These are phyloP conservation scores for Glossosoma conforme DNA, from an alignment of 1,140 invertebrate species.

Conservation along the genomic window DNA sequence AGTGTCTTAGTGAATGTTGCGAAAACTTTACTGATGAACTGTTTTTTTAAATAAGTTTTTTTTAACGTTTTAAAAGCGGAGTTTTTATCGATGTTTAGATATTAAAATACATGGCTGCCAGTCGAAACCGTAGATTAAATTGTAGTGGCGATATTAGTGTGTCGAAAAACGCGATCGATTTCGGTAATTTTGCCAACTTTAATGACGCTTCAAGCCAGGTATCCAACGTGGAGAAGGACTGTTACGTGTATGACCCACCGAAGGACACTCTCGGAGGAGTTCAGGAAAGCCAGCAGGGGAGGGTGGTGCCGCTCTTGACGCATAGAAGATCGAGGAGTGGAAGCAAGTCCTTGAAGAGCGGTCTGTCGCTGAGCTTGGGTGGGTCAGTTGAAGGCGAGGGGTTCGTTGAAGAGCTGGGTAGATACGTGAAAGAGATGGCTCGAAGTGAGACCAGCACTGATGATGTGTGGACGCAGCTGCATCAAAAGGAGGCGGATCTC, in stretches of 20 bases:
- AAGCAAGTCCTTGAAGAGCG: conserved; percentile 12
- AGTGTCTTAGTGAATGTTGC: neutral
- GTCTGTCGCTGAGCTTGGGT: conserved; percentile 20
- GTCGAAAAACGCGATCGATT: neutral
- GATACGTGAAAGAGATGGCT: conserved; percentile 56
- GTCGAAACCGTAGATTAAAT: conserved; percentile 16
- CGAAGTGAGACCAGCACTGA: conserved; percentile 50
- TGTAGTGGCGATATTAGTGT: conserved; percentile 19
- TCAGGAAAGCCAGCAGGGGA: conserved; percentile 6
- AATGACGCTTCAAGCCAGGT: neutral
- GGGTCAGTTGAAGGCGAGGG: conserved; percentile 45
- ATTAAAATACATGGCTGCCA: conserved; percentile 24
- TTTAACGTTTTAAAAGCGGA: conserved; percentile 4
- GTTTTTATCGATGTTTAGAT: conserved; percentile 5
- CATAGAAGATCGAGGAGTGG: conserved; percentile 27
- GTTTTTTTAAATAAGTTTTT: no score
- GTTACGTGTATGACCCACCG: conserved; percentile 23
- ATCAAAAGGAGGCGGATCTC: conserved; percentile 89
- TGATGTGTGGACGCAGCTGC: conserved; percentile 77
- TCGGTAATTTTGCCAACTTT: neutral
- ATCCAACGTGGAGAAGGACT: conserved; percentile 11
- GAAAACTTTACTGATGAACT: neutral
- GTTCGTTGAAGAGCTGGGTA: conserved; percentile 53
- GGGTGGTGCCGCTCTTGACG: conserved; percentile 12
- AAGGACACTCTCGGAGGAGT: no score